phyloP scores from a whole-genome alignment of 2,797 vertebrate species.

The Falco berigora region DNA sequence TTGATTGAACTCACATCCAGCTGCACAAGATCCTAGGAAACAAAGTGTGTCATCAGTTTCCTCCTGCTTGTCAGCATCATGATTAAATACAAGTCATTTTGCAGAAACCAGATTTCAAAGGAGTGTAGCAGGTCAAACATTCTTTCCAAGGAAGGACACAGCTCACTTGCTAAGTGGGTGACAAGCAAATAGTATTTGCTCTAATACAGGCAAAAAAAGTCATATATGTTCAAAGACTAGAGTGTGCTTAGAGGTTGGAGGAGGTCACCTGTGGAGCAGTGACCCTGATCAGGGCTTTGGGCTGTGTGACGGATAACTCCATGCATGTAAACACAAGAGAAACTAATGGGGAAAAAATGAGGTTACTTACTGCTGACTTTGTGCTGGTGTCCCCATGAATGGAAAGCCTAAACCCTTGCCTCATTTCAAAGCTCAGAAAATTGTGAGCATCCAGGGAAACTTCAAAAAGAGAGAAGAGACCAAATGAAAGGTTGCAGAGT shows the following conservation, averaged over 20 bases:
- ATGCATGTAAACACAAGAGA: fast-evolving
- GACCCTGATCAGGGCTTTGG: not conserved
- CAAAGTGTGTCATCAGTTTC: not conserved
- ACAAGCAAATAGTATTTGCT: not conserved
- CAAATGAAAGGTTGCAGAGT: not conserved
- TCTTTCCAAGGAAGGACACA: not conserved
- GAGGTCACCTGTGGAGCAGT: not conserved
- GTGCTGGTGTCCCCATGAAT: not conserved
- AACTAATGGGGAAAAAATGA: not conserved
- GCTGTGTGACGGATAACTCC: not conserved
- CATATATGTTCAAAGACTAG: not conserved
- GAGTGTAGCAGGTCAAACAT: not conserved
- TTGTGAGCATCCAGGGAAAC: not conserved
- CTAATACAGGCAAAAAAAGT: not conserved
- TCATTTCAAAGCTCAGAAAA: not conserved
- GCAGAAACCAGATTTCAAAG: not conserved
- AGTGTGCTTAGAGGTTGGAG: not conserved
- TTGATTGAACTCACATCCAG: not conserved
- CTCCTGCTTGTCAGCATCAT: not conserved
- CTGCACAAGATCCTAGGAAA: not conserved
- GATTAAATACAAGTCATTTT: not conserved
- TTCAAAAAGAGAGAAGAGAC: not conserved
- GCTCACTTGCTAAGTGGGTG: not conserved
- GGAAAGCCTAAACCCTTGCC: not conserved
- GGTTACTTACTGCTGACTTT: not conserved